Evolutionary conservation across 2,888 invertebrate species (phyloP).

Genomic region (Zeuzera pyrina): DNA sequence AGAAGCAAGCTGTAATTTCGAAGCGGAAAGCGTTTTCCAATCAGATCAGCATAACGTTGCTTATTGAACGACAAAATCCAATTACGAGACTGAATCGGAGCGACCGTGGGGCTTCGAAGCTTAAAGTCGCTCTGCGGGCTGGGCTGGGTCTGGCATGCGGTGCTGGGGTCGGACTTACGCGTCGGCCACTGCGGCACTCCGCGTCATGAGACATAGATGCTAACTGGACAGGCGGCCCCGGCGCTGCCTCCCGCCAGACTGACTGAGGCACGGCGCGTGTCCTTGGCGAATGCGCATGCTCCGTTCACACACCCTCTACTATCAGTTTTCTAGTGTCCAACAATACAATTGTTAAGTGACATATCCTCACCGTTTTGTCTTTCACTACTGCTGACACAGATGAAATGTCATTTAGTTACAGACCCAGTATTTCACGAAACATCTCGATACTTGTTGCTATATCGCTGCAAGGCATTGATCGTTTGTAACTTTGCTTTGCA

Average conservation of each 20-base stretch:
- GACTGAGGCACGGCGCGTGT: constrained; percentile 63
- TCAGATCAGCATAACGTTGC: constrained; percentile 60
- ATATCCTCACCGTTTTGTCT: constrained; percentile 22
- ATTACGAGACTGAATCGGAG: constrained; percentile 70
- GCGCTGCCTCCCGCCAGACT: constrained; percentile 57
- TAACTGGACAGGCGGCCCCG: constrained; percentile 25
- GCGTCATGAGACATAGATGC: constrained; percentile 38
- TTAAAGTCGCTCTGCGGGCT: constrained; percentile 56
- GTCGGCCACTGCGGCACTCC: constrained; percentile 53
- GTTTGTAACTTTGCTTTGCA: too few relatives aligned
- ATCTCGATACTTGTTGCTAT: too few relatives aligned
- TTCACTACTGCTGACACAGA: constrained; percentile 1
- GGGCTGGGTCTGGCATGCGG: constrained; percentile 53
- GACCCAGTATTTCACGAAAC: too few relatives aligned
- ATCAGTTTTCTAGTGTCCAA: constrained; percentile 44
- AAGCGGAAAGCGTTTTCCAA: constrained; percentile 66
- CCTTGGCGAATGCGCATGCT: constrained; percentile 61
- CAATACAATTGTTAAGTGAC: constrained; percentile 39
- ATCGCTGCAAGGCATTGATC: too few relatives aligned
- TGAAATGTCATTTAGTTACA: constrained; percentile 11
- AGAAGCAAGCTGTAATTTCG: constrained; percentile 60
- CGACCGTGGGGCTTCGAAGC: constrained; percentile 62
- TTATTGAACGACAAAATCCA: constrained; percentile 68
- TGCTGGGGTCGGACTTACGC: constrained; percentile 40
- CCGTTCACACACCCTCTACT: constrained; percentile 46